Evolutionary conservation across 2,113 vertebrate species (phyloP), one percentile per base, ranked within the genome.

Genomic region (Falco punctatus): DNA sequence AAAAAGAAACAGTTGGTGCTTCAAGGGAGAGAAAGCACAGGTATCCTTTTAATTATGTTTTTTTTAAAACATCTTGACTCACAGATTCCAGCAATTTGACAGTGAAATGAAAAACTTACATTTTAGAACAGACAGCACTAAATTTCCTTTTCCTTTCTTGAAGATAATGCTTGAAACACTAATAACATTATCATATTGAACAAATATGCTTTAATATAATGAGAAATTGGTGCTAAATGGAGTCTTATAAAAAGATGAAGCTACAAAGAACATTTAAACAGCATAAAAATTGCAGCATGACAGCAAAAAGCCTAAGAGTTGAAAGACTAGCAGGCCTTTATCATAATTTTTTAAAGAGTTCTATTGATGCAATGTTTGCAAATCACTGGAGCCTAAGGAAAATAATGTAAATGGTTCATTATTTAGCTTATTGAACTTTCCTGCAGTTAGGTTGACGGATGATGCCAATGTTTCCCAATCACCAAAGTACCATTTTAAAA

Each of bases 301-400:
- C 38, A 62, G 81, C 87, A 87, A 90, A 86, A 95, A 95, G 58
- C 86, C 70, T 71, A 46, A 81, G 83, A 93, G 66, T 94, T 94
- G 74, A 90, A 97, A 96, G 80, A 93, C 27, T 93, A 95, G 97
- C 97, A 98, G 95, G 98, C 97, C 96, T 97, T 98, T 98, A 97
- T 99, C 98, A 98, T 99, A 98, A 98, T 98, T 99, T 99, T 99
- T 98, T 98, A 88, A 98, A 97, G 97, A 98, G 95, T 96, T 94
- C 89, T 98, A 97, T 98, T 97, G 97, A 98, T 98, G 98, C 96
- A 95, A 90, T 97, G 95, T 98, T 98, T 97, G 97, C 94, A 97
- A 97, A 96, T 97, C 96, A 97, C 97, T 96, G 84, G 88, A 98
- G 98, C 97, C 98, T 97, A 96, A 95, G 98, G 97, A 98, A 97